These are phyloP conservation scores for Hippoglossus stenolepis DNA, from an alignment of 2,113 vertebrate species.

Conservation along the genomic window DNA sequence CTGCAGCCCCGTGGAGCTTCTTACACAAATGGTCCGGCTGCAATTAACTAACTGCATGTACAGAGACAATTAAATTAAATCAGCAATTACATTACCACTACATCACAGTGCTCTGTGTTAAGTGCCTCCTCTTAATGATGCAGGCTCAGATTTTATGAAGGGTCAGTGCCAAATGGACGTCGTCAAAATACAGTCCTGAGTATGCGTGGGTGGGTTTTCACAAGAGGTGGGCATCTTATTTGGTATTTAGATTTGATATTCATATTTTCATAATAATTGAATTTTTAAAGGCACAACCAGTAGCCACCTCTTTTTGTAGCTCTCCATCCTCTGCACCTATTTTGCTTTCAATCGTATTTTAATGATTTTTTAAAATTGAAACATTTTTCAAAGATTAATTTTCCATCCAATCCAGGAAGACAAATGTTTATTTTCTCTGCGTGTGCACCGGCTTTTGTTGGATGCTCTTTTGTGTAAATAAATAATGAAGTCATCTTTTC, in stretches of 20 bases:
- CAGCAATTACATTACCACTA: conserved; percentile 72
- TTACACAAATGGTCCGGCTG: conserved; percentile 66
- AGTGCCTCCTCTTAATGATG: conserved; percentile 66
- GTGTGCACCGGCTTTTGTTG: background rate
- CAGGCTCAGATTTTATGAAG: conserved; percentile 50
- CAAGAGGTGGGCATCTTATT: conserved; percentile 23
- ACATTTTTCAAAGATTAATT: background rate
- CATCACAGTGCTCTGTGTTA: conserved; percentile 72
- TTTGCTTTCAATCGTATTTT: background rate
- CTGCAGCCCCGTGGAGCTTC: conserved; percentile 49
- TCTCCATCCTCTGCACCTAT: background rate
- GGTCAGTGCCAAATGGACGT: conserved; percentile 66
- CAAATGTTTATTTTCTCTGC: background rate
- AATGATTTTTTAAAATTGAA: too few species aligned
- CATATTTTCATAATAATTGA: conserved; percentile 15
- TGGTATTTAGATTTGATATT: conserved; percentile 54
- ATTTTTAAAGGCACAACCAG: conserved; percentile 14
- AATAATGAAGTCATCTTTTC: background rate
- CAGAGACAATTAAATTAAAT: conserved; percentile 75
- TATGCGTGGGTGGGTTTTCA: conserved; percentile 45
- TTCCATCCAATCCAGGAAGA: background rate
- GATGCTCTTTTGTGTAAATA: background rate
- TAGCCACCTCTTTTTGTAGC: background rate
- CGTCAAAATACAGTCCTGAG: conserved; percentile 35
- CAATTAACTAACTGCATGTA: conserved; percentile 73